phyloP scores from a whole-genome alignment of 1,140 invertebrate species.

The Hormaphis cornu region DNA sequence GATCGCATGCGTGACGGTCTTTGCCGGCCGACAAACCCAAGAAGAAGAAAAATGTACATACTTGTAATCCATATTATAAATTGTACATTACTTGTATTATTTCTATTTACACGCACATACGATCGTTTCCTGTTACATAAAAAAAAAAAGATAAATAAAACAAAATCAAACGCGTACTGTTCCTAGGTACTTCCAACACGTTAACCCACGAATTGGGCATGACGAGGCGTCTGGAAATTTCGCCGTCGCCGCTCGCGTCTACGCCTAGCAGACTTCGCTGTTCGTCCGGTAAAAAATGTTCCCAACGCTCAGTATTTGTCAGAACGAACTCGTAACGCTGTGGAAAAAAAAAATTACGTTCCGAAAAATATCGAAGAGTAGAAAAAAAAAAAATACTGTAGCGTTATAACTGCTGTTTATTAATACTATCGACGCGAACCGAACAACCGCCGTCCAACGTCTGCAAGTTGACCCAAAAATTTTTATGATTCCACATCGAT shows the following conservation, averaged over 20 bases:
- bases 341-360: neutral
- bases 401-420: too few relatives aligned
- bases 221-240: constrained; percentile 62
- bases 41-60: too few relatives aligned
- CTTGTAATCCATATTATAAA: too few relatives aligned
- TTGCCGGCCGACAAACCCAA: too few relatives aligned
- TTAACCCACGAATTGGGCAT: constrained; percentile 71
- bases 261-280: neutral
- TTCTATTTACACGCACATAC: too few relatives aligned
- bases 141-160: too few relatives aligned
- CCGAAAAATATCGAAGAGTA: neutral
- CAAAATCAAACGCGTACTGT: constrained; percentile 47
- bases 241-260: neutral
- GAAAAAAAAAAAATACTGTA: too few relatives aligned
- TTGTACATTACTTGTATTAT: too few relatives aligned
- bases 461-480: constrained; percentile 77
- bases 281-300: constrained; percentile 16
- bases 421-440: too few relatives aligned
- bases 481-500: constrained; percentile 73
- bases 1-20: too few relatives aligned
- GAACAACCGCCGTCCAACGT: constrained; percentile 39
- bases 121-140: too few relatives aligned
- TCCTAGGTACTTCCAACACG: constrained; percentile 54
- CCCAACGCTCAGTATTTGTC: neutral
- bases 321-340: neutral